Evolutionary conservation across 2,797 vertebrate species (phyloP), one percentile per base, ranked within the genome.

Genomic region (Leptodactylus fallax): DNA sequence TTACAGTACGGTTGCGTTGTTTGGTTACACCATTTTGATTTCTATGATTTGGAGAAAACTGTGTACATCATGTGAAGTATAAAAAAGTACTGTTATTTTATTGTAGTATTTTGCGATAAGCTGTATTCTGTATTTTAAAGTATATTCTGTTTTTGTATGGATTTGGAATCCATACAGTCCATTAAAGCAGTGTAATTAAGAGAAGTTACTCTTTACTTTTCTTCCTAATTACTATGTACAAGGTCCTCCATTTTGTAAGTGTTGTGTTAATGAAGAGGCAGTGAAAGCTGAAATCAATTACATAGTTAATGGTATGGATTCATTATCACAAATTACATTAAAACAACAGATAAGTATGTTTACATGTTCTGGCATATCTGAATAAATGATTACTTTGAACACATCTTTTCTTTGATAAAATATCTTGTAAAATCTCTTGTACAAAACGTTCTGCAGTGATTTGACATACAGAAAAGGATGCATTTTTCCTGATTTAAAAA

Each of bases 281-380:
- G 71, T 63, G n/a, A 65, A 76, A 47, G n/a, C n/a, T 17, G 12
- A 69, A 67, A 51, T 7, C 53, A 56, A 36, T 53, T 21, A 86
- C 80, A 23, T 16, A 47, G 25, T 80, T 80, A 7, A 80, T 19
- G 10, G 47, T 49, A 13, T 67, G 65, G 19, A 86, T 58, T 72
- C 53, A 87, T 81, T 69, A 25, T 87, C 65, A 71, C 21, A 72
- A 72, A 87, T 86, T 58, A 80, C 78, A 49, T 80, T 76, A 65
- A 76, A 61, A 87, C 56, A 87, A 81, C 79, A 82, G 79, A 87
- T 87, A 81, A 82, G 74, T 87, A 65, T 87, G 67, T 87, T 81
- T 81, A 82, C n/a, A 27, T 61, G 19, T 82, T 78, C 14, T 0
- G 71, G 13, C 78, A 47, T 86, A 71, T 47, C 61, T 47, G 53